Conservation (phyloP, 2,797 vertebrate species). For the Cryptoprocta ferox region DNA sequence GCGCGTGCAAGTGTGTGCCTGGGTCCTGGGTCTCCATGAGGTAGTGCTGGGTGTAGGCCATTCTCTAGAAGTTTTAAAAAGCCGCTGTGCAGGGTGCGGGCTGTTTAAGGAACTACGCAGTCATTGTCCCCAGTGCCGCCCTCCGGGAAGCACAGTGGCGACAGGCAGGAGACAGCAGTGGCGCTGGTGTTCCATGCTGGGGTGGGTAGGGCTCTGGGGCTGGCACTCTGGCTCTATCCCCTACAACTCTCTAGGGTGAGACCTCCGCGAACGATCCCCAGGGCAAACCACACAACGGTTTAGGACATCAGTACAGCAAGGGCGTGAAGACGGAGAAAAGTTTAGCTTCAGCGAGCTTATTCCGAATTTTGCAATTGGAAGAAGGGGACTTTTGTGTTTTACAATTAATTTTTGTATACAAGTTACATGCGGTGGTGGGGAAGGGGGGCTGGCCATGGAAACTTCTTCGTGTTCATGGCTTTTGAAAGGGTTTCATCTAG, state of each 20-base stretch:
- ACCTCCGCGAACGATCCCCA: fast-evolving
- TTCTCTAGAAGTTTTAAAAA: background rate
- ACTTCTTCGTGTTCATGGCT: background rate
- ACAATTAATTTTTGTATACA: background rate
- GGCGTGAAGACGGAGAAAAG: background rate
- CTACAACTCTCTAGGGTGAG: background rate
- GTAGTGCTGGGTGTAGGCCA: background rate
- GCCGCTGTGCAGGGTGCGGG: fast-evolving
- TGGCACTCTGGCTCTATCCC: background rate
- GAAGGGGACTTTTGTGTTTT: background rate
- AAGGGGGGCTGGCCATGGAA: too few relatives aligned
- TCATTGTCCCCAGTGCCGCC: background rate
- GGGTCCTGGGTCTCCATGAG: background rate
- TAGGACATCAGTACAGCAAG: background rate
- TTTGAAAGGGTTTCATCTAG: background rate
- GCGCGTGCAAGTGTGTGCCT: fast-evolving
- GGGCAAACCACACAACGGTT: fast-evolving
- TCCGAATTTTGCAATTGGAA: background rate
- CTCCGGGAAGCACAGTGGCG: background rate
- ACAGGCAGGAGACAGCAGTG: background rate
- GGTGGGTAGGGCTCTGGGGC: too few relatives aligned
- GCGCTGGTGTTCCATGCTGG: background rate
- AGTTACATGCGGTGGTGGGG: background rate
- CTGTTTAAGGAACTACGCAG: fast-evolving
- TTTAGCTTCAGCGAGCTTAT: background rate